phyloP scores from a whole-genome alignment of 2,888 invertebrate species.

The Thelaira solivaga region DNA sequence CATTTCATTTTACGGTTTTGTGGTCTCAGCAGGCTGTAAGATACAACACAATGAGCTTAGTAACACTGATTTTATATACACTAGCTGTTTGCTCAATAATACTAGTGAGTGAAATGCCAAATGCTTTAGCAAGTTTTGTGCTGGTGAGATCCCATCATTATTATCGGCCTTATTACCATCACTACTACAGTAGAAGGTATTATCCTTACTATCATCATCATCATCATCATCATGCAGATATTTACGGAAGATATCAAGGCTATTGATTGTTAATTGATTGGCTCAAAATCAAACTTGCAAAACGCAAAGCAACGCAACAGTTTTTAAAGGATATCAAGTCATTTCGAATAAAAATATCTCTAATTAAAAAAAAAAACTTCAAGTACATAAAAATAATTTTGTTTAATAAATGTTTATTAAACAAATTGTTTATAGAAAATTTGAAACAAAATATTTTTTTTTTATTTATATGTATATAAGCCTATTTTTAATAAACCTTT shows the following conservation, averaged over 20 bases:
- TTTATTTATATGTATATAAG: no score
- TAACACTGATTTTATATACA: neutral
- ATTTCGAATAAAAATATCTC: no score
- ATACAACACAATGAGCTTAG: conserved; percentile 22
- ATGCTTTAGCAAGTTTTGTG: neutral
- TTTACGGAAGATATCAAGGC: neutral
- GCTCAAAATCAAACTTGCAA: no score
- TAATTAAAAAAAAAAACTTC: no score
- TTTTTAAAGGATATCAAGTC: no score
- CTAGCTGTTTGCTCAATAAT: neutral
- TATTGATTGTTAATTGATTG: no score
- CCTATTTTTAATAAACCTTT: no score
- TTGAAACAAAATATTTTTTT: no score
- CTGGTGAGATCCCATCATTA: conserved; percentile 48
- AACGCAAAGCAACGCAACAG: no score
- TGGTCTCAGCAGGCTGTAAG: neutral
- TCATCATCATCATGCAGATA: conserved; percentile 46
- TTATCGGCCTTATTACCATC: conserved; percentile 33
- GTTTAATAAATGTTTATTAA: no score
- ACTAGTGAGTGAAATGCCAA: neutral
- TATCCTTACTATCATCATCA: conserved; percentile 45
- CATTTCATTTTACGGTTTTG: conserved; percentile 22
- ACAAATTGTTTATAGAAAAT: no score
- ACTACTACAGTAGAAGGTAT: conserved; percentile 20
- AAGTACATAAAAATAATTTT: no score